Evolutionary conservation across 2,797 vertebrate genomes (phyloP).

Genomic region (Microtus californicus): DNA sequence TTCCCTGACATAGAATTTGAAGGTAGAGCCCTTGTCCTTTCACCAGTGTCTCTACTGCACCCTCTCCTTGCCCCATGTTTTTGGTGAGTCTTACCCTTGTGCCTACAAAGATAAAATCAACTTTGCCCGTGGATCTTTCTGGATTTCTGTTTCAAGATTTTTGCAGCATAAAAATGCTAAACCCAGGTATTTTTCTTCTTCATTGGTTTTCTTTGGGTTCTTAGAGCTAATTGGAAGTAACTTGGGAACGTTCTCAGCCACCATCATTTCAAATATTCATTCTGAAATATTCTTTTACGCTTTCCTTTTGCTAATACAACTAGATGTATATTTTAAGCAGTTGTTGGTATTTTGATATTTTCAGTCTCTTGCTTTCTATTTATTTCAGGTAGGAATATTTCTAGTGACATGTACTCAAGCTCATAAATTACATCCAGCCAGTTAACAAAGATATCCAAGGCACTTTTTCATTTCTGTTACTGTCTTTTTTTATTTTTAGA

Average conservation of each 20-base stretch:
- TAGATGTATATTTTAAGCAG: neutral
- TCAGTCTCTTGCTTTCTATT: neutral
- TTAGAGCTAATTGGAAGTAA: neutral
- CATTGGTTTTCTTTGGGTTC: neutral
- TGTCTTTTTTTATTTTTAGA: neutral
- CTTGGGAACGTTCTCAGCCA: neutral
- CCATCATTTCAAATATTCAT: neutral
- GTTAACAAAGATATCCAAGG: neutral
- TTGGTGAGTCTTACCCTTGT: neutral
- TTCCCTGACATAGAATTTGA: neutral
- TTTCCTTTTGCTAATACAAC: neutral
- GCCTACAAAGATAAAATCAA: neutral
- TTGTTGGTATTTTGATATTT: neutral
- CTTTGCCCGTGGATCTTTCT: neutral
- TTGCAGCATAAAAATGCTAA: neutral
- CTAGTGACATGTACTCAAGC: neutral
- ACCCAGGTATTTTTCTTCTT: rapidly evolving
- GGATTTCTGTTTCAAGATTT: neutral
- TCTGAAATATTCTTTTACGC: neutral
- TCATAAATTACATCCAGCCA: neutral
- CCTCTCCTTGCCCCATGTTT: neutral
- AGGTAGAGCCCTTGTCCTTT: neutral
- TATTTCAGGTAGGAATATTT: constrained; percentile 1
- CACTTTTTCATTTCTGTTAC: neutral
- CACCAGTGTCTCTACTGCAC: rapidly evolving